Evolutionary conservation across 2,797 vertebrate genomes (phyloP).

Genomic region (Xenopus petersii): DNA sequence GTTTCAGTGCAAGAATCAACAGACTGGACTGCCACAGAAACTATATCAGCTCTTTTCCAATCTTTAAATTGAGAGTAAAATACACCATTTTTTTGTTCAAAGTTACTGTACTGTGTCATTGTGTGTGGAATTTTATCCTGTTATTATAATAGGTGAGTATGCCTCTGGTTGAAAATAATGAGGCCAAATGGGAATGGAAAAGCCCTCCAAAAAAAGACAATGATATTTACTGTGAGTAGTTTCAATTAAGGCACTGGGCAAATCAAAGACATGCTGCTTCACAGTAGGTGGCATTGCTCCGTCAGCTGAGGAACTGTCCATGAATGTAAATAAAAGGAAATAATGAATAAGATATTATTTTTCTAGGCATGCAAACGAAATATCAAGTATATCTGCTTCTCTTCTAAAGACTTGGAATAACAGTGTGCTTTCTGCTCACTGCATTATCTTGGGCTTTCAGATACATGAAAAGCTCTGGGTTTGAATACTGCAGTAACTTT

Average conservation of each 20-base stretch:
- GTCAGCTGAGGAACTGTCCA: conserved; percentile 35
- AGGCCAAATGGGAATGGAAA: conserved; percentile 47
- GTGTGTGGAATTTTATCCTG: conserved; percentile 31
- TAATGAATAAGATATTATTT: neutral
- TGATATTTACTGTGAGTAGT: conserved; percentile 40
- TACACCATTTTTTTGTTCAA: conserved; percentile 19
- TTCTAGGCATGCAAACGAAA: conserved; percentile 14
- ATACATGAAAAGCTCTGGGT: conserved; percentile 10
- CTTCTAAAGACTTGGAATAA: conserved; percentile 9
- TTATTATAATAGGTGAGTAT: conserved; percentile 48
- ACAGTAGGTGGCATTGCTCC: conserved; percentile 31
- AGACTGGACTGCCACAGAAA: conserved; percentile 7
- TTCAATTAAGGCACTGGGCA: conserved; percentile 38
- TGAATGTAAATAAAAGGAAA: conserved; percentile 35
- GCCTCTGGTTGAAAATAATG: conserved; percentile 46
- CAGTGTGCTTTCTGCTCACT: conserved; percentile 13
- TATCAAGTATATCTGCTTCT: conserved; percentile 16
- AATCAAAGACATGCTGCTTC: conserved; percentile 44
- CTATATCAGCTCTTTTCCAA: conserved; percentile 21
- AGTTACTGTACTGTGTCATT: conserved; percentile 29
- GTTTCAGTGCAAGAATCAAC: conserved; percentile 31
- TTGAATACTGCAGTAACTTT: conserved; percentile 2
- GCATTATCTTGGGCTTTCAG: conserved; percentile 4
- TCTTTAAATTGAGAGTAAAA: conserved; percentile 38
- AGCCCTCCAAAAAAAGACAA: conserved; percentile 32